A percentile compares a stretch with the other conserved stretches of the same genome.
These are phyloP conservation scores for Aphodius granarius DNA, from an alignment of 2,888 invertebrate species.

Conservation along the genomic window DNA sequence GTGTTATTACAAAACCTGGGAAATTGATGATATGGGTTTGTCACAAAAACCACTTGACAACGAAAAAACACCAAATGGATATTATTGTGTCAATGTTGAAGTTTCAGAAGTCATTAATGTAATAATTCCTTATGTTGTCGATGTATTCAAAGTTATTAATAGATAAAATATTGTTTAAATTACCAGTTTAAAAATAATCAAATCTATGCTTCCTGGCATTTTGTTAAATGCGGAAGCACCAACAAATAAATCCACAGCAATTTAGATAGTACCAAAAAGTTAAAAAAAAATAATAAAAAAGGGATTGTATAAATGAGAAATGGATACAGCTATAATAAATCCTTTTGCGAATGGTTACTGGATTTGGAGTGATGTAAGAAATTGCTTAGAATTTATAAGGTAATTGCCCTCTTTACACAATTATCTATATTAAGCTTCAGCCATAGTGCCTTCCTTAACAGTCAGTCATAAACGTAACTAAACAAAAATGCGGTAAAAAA, in stretches of 20 bases:
- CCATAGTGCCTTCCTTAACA: no score
- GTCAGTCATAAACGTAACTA: no score
- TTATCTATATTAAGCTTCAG: slow-evolving; percentile 53
- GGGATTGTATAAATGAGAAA: no score
- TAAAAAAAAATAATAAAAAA: no score
- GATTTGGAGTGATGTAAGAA: slow-evolving; percentile 55
- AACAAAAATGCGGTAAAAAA: no score
- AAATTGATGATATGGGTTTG: no score
- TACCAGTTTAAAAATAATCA: neutral
- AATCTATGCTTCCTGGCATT: neutral
- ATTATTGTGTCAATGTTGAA: no score
- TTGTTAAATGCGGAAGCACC: neutral
- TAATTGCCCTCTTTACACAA: slow-evolving; percentile 24
- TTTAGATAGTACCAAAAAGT: neutral
- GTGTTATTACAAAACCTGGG: no score
- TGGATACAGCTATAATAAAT: slow-evolving; percentile 22
- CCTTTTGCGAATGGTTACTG: slow-evolving; percentile 54
- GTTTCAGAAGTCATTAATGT: neutral
- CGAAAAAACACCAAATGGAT: no score
- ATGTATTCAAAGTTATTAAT: neutral
- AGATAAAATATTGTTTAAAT: slow-evolving; percentile 1
- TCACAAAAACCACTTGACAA: no score
- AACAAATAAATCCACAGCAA: neutral
- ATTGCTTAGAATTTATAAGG: slow-evolving; percentile 38
- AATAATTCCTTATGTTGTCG: neutral